phyloP scores from a whole-genome alignment of 2,113 vertebrate species.

The Ctenodactylus gundi region DNA sequence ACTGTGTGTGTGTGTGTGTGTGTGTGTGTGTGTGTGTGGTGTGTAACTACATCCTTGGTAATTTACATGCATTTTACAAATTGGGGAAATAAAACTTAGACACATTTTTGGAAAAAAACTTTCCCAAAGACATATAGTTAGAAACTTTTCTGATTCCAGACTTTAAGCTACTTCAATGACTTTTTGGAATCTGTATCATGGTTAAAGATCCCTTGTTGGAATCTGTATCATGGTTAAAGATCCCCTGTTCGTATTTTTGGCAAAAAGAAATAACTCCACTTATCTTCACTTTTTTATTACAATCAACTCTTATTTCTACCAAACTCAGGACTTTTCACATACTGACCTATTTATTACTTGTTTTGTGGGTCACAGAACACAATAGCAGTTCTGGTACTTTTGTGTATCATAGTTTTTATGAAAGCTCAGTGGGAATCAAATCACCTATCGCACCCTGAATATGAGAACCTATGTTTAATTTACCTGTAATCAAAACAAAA shows the following conservation, averaged over 20 bases:
- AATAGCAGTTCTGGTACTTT: neutral
- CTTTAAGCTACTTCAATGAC: neutral
- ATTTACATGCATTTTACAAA: conserved; percentile 4
- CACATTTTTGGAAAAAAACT: neutral
- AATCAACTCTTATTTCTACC: conserved; percentile 26
- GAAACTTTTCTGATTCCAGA: conserved; percentile 2
- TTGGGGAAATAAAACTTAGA: neutral
- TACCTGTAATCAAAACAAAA: neutral
- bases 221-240: neutral
- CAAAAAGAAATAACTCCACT: neutral
- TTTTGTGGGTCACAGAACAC: neutral
- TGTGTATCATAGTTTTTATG: neutral
- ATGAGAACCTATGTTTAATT: neutral
- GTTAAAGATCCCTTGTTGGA: conserved; percentile 10
- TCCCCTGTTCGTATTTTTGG: neutral
- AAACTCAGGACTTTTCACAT: conserved; percentile 23
- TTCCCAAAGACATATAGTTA: neutral
- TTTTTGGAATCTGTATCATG: neutral
- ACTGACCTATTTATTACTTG: conserved; percentile 29
- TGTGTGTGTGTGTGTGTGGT: neutral
- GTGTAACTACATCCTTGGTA: neutral
- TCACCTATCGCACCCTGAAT: neutral
- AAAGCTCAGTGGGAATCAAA: neutral
- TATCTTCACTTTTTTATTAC: conserved; percentile 21
- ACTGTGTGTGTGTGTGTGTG: too few species aligned